Percentiles rank a stretch among this genome's conserved stretches.
phyloP scores from a whole-genome alignment of 2,113 vertebrate genomes.

The Petroica traversi region DNA sequence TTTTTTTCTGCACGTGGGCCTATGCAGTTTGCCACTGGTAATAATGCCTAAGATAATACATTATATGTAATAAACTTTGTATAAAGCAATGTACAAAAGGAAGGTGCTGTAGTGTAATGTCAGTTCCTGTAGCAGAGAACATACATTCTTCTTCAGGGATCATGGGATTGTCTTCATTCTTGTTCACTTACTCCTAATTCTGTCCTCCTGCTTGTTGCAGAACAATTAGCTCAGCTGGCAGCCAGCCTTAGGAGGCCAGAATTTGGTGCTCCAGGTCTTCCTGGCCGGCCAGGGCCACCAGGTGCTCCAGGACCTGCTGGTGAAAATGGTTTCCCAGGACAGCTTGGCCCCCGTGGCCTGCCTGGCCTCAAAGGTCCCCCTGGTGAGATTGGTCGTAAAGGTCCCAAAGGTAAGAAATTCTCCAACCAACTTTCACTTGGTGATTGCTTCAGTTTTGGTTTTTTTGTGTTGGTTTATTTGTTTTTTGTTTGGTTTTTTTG shows the following conservation, averaged over 20 bases:
- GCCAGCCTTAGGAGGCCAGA: constrained; percentile 93
- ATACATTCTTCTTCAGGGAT: background rate
- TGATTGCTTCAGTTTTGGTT: background rate
- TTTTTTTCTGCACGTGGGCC: background rate
- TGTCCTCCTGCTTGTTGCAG: constrained; percentile 68
- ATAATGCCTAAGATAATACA: background rate
- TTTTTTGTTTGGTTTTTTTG: background rate
- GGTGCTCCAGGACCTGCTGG: constrained; percentile 86
- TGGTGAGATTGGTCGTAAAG: constrained; percentile 84
- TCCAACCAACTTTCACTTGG: background rate
- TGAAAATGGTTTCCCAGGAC: constrained; percentile 92
- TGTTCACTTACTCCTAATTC: background rate
- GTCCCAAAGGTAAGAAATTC: constrained; percentile 87
- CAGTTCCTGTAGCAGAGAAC: background rate
- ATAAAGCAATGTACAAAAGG: background rate
- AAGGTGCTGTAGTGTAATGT: background rate
- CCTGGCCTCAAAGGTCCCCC: constrained; percentile 94
- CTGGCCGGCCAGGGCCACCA: constrained; percentile 88
- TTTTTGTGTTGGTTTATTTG: background rate
- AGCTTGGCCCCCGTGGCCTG: constrained; percentile 88
- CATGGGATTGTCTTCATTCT: background rate
- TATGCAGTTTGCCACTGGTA: background rate
- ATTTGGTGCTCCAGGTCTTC: constrained; percentile 87
- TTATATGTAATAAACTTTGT: background rate
- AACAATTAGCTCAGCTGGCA: constrained; percentile 93